Evolutionary conservation across 2,797 vertebrate genomes (phyloP).

Genomic region (Sebastes ruberrimus): DNA sequence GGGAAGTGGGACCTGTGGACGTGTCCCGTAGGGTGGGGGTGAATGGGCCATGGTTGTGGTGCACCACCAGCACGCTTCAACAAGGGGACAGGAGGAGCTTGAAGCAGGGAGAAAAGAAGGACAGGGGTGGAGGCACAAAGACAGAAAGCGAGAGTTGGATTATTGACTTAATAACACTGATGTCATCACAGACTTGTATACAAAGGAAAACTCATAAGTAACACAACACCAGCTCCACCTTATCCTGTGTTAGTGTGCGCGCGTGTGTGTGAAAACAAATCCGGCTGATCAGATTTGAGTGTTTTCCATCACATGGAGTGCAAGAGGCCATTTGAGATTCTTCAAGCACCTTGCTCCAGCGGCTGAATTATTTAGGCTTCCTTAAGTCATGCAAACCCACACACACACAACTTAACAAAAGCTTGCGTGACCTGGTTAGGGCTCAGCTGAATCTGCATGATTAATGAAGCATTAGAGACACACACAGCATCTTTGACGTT

Average conservation of each 20-base stretch:
- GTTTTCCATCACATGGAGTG: constrained; percentile 81
- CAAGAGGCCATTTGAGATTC: constrained; percentile 83
- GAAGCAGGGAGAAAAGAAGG: constrained; percentile 19
- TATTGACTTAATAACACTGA: constrained; percentile 18
- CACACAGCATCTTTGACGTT: constrained; percentile 67
- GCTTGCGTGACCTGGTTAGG: constrained; percentile 66
- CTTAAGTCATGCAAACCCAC: constrained; percentile 66
- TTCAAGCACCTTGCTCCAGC: constrained; percentile 58
- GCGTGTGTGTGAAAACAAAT: constrained; percentile 79
- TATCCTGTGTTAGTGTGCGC: constrained; percentile 28
- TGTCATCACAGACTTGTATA: constrained; percentile 10
- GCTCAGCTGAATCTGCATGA: constrained; percentile 68
- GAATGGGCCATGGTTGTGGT: constrained; percentile 76
- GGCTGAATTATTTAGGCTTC: constrained; percentile 79
- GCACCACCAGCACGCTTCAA: constrained; percentile 72
- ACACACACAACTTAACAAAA: constrained; percentile 53
- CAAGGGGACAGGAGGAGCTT: constrained; percentile 75
- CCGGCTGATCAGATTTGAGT: constrained; percentile 85
- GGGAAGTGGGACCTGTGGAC: constrained; percentile 72
- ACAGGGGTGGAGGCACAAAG: not conserved
- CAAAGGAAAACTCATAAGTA: constrained; percentile 62
- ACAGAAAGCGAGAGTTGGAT: constrained; percentile 6
- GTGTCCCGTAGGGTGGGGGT: constrained; percentile 29
- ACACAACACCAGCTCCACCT: constrained; percentile 56
- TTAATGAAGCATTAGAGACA: constrained; percentile 67